Base-by-base conservation (phyloP, 2,888 invertebrate species). In the Rhopalosiphum nymphaeae region DNA sequence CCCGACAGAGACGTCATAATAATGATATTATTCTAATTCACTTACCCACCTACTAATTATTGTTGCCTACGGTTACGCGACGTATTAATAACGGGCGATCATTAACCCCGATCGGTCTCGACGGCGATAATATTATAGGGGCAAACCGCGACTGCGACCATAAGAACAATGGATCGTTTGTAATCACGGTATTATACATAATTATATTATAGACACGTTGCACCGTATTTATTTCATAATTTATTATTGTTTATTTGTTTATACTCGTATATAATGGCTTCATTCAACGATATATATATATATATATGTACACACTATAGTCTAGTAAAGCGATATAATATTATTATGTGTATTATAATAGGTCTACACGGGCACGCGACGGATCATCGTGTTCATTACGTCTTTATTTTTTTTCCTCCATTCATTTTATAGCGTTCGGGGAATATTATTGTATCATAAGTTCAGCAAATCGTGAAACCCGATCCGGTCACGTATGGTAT, bases 141-240 rank as follows among this genome's bases (percentile, higher is more conserved):
- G 29, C 87, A 91, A 46, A 42, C 89, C 5, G 46, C n/a, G 67
- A 42, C 49, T 53, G 53, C 89, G 4, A 53, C 89, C 44, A n/a
- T n/a, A 42, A 89, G 89, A 89, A 93, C 89, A 93, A 89, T 89
- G 49, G 78, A 78, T 89, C 89, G 93, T 93, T 93, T 93, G 53
- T 53, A 88, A 42, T 61, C 57, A 25, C 53, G n/a, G 86, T 57
- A 46, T 46, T 46, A 16, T 53, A 53, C 11, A 46, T 42, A 25
- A 25, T 67, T n/a, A n/a, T 87, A 87, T 46, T 29, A 44, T 46
- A 56, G 26, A 85, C 87, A 29, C 56, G 49, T 84, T 93, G 84
- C 89, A 78, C 89, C 56, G 78, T 93, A 93, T 93, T 89, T 93
- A 93, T 93, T 84, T 93, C n/a, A 44, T 56, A 0, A 91, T 91